A percentile compares a stretch with the other conserved stretches of the same genome.
Conservation (phyloP, 2,888 invertebrate genomes). For the Cantharis rustica region DNA sequence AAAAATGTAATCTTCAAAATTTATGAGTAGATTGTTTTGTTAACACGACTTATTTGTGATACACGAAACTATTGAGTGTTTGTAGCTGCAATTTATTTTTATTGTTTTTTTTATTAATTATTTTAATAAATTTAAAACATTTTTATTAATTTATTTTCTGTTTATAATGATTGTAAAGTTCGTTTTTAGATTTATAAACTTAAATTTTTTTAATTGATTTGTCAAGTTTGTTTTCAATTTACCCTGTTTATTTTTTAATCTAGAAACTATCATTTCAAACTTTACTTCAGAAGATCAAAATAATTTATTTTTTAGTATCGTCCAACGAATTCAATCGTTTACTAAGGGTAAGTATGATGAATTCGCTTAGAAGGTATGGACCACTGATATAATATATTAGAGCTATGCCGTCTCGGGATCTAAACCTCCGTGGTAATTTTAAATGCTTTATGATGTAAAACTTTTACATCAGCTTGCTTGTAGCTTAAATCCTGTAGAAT, state of each 20-base stretch:
- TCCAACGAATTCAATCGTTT: not conserved
- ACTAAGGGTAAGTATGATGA: not conserved
- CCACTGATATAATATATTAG: too few species aligned
- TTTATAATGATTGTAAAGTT: not conserved
- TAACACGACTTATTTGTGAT: not conserved
- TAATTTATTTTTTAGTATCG: not conserved
- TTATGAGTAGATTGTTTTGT: not conserved
- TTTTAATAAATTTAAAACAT: not conserved
- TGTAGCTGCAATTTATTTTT: constrained; percentile 3
- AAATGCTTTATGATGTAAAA: too few species aligned
- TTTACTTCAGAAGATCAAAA: not conserved
- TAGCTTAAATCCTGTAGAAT: too few species aligned
- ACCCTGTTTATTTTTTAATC: not conserved
- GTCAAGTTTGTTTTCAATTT: not conserved
- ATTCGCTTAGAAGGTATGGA: not conserved
- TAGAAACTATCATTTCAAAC: not conserved
- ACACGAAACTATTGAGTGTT: not conserved
- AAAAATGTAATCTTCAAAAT: not conserved
- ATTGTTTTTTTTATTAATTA: not conserved
- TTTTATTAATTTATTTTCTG: not conserved
- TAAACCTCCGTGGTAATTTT: too few species aligned
- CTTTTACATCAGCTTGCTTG: too few species aligned
- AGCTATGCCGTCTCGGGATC: too few species aligned
- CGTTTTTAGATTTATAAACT: not conserved
- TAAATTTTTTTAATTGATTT: not conserved